phyloP scores from a whole-genome alignment of 2,888 invertebrate species.

The Gerosis bhagava region DNA sequence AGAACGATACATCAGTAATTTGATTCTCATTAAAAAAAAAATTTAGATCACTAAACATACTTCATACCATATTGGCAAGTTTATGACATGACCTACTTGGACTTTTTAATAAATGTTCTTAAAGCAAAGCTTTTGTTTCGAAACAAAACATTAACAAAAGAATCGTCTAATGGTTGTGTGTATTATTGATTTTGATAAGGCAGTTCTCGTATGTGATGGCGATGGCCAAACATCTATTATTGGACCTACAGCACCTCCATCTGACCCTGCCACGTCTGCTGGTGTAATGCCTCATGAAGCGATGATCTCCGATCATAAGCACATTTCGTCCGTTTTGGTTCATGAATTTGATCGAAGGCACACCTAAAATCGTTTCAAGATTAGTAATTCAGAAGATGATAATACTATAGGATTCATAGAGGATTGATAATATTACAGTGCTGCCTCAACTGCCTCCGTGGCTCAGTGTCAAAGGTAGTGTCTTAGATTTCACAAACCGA shows the following conservation, averaged over 20 bases:
- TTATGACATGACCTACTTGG: not conserved
- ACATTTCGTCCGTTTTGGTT: slow-evolving; percentile 46
- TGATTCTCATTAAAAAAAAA: no score
- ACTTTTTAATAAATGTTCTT: not conserved
- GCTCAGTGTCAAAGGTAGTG: no score
- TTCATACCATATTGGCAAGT: no score
- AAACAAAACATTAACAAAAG: no score
- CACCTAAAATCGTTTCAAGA: slow-evolving; percentile 15
- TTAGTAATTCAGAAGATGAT: slow-evolving; percentile 23
- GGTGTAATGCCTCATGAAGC: slow-evolving; percentile 61
- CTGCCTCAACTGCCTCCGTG: no score
- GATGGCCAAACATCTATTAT: slow-evolving; percentile 58
- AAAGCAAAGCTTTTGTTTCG: no score
- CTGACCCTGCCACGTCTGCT: slow-evolving; percentile 53
- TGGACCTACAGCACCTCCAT: slow-evolving; percentile 62
- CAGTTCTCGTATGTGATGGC: slow-evolving; percentile 55
- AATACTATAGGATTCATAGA: no score
- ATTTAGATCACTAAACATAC: no score
- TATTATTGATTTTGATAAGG: slow-evolving; percentile 40
- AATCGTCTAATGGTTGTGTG: slow-evolving; percentile 18
- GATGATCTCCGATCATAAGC: slow-evolving; percentile 53
- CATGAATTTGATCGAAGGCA: slow-evolving; percentile 8
- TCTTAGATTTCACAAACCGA: no score
- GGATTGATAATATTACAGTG: no score
- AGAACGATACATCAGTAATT: no score